Conservation (phyloP, 2,113 vertebrate species). For the Menidia beryllina region DNA sequence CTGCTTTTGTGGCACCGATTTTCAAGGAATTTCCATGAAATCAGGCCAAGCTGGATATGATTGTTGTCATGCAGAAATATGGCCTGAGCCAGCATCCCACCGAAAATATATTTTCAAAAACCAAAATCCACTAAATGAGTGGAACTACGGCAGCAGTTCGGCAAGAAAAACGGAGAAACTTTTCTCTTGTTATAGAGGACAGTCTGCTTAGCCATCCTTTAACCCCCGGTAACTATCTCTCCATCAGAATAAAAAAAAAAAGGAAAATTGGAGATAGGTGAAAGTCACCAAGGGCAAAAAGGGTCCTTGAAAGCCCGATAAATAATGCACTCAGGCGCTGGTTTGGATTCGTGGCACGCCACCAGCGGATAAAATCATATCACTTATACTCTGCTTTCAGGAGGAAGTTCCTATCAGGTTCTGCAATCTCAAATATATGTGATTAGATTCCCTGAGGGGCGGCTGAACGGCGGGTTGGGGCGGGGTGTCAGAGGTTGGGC, state of each 20-base stretch:
- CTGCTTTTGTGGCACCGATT: too few relatives aligned
- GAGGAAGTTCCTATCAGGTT: slow-evolving; percentile 66
- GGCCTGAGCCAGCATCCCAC: neutral
- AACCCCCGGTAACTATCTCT: slow-evolving; percentile 61
- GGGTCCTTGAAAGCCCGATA: slow-evolving; percentile 67
- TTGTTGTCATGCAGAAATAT: neutral
- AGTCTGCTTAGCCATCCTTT: slow-evolving; percentile 58
- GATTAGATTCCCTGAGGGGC: slow-evolving; percentile 71
- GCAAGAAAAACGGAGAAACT: slow-evolving; percentile 1
- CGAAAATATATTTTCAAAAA: neutral
- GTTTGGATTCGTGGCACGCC: slow-evolving; percentile 58
- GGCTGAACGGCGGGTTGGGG: slow-evolving; percentile 25
- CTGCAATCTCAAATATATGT: slow-evolving; percentile 58
- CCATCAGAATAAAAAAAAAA: slow-evolving; percentile 60
- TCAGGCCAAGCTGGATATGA: neutral
- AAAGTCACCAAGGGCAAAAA: slow-evolving; percentile 66
- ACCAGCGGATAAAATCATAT: slow-evolving; percentile 65
- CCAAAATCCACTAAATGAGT: neutral
- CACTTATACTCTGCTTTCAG: slow-evolving; percentile 65
- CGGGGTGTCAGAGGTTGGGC: slow-evolving; percentile 49
- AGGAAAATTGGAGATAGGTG: slow-evolving; percentile 61
- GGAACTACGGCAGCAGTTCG: neutral
- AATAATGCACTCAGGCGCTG: slow-evolving; percentile 69
- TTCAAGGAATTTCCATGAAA: too few relatives aligned
- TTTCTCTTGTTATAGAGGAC: slow-evolving; percentile 11